Evolutionary conservation across 2,113 vertebrate genomes (phyloP).

Genomic region (Oreotrochilus melanogaster): DNA sequence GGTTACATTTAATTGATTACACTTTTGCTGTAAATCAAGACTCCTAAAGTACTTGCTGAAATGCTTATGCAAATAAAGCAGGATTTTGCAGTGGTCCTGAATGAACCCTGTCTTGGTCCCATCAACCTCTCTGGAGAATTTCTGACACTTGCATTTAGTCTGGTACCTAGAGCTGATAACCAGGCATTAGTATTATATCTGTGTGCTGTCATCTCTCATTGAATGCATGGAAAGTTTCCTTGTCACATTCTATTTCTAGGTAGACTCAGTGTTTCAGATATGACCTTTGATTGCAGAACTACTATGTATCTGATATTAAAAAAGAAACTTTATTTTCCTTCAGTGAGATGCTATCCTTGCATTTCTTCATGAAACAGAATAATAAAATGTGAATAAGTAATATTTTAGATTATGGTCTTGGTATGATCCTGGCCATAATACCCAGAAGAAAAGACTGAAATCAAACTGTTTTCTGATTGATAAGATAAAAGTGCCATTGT

Average conservation of each 20-base stretch:
- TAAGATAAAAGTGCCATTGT: slow-evolving; percentile 23
- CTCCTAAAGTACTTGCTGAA: background rate
- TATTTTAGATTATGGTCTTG: background rate
- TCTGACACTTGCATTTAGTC: slow-evolving; percentile 28
- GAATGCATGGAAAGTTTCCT: slow-evolving; percentile 29
- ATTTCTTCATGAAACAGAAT: slow-evolving; percentile 49
- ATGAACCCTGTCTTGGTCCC: slow-evolving; percentile 23
- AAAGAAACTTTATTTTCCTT: slow-evolving; percentile 19
- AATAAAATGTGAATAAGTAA: slow-evolving; percentile 32
- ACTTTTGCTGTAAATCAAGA: background rate
- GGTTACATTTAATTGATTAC: background rate
- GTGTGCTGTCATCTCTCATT: slow-evolving; percentile 35
- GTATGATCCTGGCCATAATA: slow-evolving; percentile 17
- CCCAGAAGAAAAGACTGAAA: slow-evolving; percentile 35
- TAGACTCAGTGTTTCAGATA: slow-evolving; percentile 11
- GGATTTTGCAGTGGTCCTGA: slow-evolving; percentile 22
- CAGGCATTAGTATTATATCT: slow-evolving; percentile 54
- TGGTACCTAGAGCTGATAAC: slow-evolving; percentile 5
- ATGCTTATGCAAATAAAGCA: slow-evolving; percentile 12
- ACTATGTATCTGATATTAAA: background rate
- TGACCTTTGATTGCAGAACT: background rate
- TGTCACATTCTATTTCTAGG: slow-evolving; percentile 5
- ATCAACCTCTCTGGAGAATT: slow-evolving; percentile 17
- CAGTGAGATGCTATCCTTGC: slow-evolving; percentile 7
- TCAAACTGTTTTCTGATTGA: slow-evolving; percentile 40